These are phyloP conservation scores for Zaprionus ghesquierei DNA, from an alignment of 1,140 invertebrate species.

Conservation along the genomic window DNA sequence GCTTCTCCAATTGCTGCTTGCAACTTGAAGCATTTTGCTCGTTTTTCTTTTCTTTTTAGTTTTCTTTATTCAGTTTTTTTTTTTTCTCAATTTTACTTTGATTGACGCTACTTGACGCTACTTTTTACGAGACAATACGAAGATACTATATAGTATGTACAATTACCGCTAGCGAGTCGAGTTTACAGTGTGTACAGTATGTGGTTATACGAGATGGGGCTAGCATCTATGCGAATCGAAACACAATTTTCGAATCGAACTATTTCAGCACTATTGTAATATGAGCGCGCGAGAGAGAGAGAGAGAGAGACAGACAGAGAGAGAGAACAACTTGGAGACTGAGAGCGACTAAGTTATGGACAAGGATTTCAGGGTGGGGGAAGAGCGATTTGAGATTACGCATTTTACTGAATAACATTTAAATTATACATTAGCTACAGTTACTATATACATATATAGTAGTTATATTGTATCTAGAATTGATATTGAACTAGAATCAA, in stretches of 20 bases:
- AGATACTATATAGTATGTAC: constrained; percentile 1
- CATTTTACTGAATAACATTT: no score
- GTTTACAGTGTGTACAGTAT: constrained; percentile 3
- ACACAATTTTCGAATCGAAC: constrained; percentile 13
- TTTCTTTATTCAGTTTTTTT: constrained; percentile 4
- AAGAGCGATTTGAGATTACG: no score
- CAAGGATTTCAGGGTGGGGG: constrained; percentile 9
- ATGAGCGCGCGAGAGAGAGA: constrained; percentile 21
- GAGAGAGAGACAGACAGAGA: no score
- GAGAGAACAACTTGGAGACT: constrained; percentile 1
- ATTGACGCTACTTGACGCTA: constrained; percentile 21
- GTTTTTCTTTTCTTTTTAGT: constrained; percentile 21
- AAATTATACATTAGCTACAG: background rate
- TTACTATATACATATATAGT: constrained; percentile 1
- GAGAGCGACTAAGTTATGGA: background rate
- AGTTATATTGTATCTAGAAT: background rate
- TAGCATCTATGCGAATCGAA: constrained; percentile 28
- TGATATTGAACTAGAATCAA: no score
- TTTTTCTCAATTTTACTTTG: constrained; percentile 8
- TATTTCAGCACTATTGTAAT: constrained; percentile 12
- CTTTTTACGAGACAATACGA: constrained; percentile 40
- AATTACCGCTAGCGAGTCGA: constrained; percentile 40
- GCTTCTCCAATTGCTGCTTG: constrained; percentile 28
- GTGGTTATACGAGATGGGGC: background rate
- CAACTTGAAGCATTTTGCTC: constrained; percentile 54